Evolutionary conservation across 30 jellyfish, hydroid and myxozoan species (phyloP), one percentile per base, ranked within the genome.

Genomic region (Hydra vulgaris): DNA sequence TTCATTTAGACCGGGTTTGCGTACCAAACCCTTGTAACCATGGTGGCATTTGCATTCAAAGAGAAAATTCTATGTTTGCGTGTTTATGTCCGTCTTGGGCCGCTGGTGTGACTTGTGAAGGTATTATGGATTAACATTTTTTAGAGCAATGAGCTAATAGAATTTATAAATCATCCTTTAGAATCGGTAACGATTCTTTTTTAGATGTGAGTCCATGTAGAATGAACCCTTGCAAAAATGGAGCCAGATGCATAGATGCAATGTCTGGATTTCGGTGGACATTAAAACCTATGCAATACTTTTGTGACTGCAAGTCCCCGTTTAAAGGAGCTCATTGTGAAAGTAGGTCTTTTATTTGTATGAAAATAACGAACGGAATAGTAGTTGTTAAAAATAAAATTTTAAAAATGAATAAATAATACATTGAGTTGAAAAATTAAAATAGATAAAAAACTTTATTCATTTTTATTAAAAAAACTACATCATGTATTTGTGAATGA

Each of bases 231-330:
- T 91, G 98, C 67, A 68, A 82, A 82, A 82, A 86, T 55, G 96
- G 95, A 15, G 98, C 95, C 17, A 79, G 84, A n/a, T 91, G 98
- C 84, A 91, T 91, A 21, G 98, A 91, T 77, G 87, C 96, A 5
- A 82, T 56, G 85, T 91, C 98, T 7, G 98, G 98, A 15, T 91
- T 81, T 76, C 89, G 84, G 26, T 86, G 96, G 96, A 54, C 94
- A 8, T 91, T 82, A 23, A 92, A 95, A 20, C 96, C 94, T 19
- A 55, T 91, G 84, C 98, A 91, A 83, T 91, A 87, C 86, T 91
- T 87, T 78, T 91, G 98, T 68, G 79, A 83, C 22, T 91, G 98
- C 85, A 67, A 70, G 54, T 89, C 96, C 67, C 95, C 95, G 12
- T 91, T 82, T 77, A 77, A 74, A 27, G 98, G 98, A 72, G 86